A percentile compares a stretch with the other conserved stretches of the same genome.
Conservation (phyloP, 2,888 invertebrate genomes). For the Gerris lacustris region DNA sequence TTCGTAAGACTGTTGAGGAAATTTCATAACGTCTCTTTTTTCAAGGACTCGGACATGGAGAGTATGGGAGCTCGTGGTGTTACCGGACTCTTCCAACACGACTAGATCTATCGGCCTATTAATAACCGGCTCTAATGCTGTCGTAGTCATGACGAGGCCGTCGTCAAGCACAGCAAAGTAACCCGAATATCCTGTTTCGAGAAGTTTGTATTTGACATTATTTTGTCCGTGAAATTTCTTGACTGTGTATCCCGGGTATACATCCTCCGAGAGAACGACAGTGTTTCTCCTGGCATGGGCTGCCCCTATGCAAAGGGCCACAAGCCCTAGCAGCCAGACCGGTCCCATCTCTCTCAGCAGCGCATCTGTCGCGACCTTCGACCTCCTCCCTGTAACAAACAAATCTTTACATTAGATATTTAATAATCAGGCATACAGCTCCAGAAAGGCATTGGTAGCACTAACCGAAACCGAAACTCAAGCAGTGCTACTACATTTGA, state of each 20-base stretch:
- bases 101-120: conserved; percentile 69
- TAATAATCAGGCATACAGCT: no score
- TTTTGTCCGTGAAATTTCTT: conserved; percentile 50
- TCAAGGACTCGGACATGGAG: conserved; percentile 72
- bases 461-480: no score
- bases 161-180: conserved; percentile 78
- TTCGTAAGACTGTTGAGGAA: conserved; percentile 49
- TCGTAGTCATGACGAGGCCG: conserved; percentile 82
- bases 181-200: conserved; percentile 68
- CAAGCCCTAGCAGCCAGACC: conserved; percentile 22
- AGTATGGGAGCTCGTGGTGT: conserved; percentile 65
- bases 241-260: conserved; percentile 78
- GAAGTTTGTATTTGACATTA: conserved; percentile 43
- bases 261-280: conserved; percentile 72
- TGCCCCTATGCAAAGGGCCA: conserved; percentile 20
- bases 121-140: conserved; percentile 67
- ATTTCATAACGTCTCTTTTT: conserved; percentile 66
- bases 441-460: no score
- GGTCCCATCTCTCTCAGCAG: conserved; percentile 25
- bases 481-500: no score
- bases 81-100: conserved; percentile 67
- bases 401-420: background rate
- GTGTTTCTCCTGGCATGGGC: conserved; percentile 27
- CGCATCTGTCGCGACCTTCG: conserved; percentile 28
- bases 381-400: conserved; percentile 27